Evolutionary conservation across 2,797 vertebrate genomes (phyloP).

Genomic region (Kryptolebias ocellatus): DNA sequence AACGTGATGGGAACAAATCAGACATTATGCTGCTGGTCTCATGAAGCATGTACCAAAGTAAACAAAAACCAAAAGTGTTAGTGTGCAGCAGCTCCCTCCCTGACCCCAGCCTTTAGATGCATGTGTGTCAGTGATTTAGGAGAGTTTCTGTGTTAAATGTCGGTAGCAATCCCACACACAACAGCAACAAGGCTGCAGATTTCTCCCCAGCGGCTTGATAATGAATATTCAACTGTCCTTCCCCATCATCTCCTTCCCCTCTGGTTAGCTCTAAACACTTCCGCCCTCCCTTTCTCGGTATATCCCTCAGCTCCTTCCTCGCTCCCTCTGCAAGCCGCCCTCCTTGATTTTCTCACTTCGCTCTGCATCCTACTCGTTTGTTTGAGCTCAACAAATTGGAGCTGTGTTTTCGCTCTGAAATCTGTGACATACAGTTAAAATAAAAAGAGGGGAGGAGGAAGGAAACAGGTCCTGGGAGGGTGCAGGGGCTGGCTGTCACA

Average conservation of each 20-base stretch:
- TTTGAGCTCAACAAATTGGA: conserved; percentile 60
- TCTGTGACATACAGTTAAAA: conserved; percentile 49
- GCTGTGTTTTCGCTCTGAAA: conserved; percentile 45
- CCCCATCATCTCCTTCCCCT: conserved; percentile 38
- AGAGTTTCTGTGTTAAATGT: conserved; percentile 27
- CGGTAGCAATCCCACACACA: conserved; percentile 30
- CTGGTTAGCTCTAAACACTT: conserved; percentile 29
- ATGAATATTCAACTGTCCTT: conserved; percentile 62
- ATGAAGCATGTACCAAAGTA: conserved; percentile 18
- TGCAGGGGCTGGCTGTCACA: conserved; percentile 35
- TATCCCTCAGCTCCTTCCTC: conserved; percentile 45
- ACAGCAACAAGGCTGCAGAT: conserved; percentile 20
- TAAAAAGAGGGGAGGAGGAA: conserved; percentile 62
- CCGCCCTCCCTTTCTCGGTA: conserved; percentile 17
- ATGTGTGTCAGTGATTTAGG: conserved; percentile 10
- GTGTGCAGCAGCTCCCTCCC: conserved; percentile 21
- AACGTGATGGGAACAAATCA: conserved; percentile 35
- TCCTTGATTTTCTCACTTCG: conserved; percentile 51
- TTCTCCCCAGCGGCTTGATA: conserved; percentile 36
- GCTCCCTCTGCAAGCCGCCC: conserved; percentile 39
- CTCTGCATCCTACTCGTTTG: conserved; percentile 51
- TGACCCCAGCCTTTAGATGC: conserved; percentile 27
- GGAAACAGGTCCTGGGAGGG: conserved; percentile 44
- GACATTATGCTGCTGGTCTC: conserved; percentile 18
- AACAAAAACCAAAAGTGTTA: conserved; percentile 12